These are phyloP conservation scores for Asteroscopus sphinx DNA, from an alignment of 2,888 invertebrate genomes.

Conservation along the genomic window DNA sequence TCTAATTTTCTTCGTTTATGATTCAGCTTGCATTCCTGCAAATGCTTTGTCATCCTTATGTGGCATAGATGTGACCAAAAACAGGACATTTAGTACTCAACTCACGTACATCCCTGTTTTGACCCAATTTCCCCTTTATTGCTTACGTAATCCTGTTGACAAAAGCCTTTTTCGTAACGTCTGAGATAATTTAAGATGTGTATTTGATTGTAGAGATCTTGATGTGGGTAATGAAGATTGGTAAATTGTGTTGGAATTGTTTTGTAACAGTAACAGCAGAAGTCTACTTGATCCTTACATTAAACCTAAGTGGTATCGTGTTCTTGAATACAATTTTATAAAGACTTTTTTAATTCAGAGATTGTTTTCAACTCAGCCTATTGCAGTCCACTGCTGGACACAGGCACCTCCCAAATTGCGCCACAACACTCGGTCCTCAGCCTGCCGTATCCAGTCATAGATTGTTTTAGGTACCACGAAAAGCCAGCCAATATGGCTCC, in stretches of 20 bases:
- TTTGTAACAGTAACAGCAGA: neutral
- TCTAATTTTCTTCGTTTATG: slow-evolving; percentile 41
- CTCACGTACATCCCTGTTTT: slow-evolving; percentile 56
- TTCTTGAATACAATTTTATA: too few species aligned
- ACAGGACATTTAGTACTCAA: slow-evolving; percentile 48
- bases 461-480: too few species aligned
- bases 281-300: neutral
- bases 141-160: slow-evolving; percentile 60
- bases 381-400: too few species aligned
- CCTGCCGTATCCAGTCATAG: too few species aligned
- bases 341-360: too few species aligned
- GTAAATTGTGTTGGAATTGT: neutral
- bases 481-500: too few species aligned
- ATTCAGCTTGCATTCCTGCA: slow-evolving; percentile 49
- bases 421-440: too few species aligned
- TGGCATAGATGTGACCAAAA: slow-evolving; percentile 58
- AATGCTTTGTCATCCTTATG: slow-evolving; percentile 51
- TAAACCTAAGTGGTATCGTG: neutral
- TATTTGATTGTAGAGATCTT: slow-evolving; percentile 29
- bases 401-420: too few species aligned
- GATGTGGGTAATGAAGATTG: slow-evolving; percentile 17
- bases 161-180: slow-evolving; percentile 50
- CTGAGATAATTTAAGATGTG: slow-evolving; percentile 47
- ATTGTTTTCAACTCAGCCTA: too few species aligned
- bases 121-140: slow-evolving; percentile 66